These are phyloP conservation scores for Apus apus DNA, from an alignment of 2,113 vertebrate species.

Conservation along the genomic window DNA sequence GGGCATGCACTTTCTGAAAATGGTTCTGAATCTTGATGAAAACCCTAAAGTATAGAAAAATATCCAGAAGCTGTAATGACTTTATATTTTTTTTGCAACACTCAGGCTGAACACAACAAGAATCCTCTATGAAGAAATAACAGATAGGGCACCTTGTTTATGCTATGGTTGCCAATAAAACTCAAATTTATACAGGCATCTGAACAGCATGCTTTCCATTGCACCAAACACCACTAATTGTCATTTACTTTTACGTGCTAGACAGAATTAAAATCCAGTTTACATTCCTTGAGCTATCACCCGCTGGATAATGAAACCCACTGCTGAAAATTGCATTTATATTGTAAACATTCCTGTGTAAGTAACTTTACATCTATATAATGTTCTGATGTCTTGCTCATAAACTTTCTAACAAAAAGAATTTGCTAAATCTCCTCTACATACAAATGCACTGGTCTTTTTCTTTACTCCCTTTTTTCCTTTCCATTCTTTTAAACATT, in stretches of 20 bases:
- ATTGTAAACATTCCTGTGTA: slow-evolving; percentile 6
- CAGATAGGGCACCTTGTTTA: not conserved
- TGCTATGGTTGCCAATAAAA: not conserved
- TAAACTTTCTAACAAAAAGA: slow-evolving; percentile 7
- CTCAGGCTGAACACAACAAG: not conserved
- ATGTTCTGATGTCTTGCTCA: slow-evolving; percentile 3
- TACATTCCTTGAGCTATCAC: slow-evolving; percentile 8
- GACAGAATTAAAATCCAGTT: slow-evolving; percentile 24
- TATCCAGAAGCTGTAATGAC: slow-evolving; percentile 50
- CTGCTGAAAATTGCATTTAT: slow-evolving; percentile 18
- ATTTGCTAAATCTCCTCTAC: not conserved
- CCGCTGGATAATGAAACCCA: not conserved
- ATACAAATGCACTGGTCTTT: not conserved
- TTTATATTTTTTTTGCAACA: slow-evolving; percentile 42
- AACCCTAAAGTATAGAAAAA: slow-evolving; percentile 56
- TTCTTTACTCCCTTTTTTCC: not conserved
- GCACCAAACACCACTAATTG: not conserved
- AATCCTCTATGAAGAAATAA: slow-evolving; percentile 23
- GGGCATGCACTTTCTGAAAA: slow-evolving; percentile 68
- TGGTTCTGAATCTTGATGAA: slow-evolving; percentile 69
- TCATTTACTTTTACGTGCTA: not conserved
- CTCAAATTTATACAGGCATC: not conserved
- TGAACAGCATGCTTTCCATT: not conserved
- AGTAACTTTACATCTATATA: slow-evolving; percentile 6
- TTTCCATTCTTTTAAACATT: not conserved